Evolutionary conservation across 2,797 vertebrate species (phyloP).

Genomic region (Ambastaia sidthimunki): DNA sequence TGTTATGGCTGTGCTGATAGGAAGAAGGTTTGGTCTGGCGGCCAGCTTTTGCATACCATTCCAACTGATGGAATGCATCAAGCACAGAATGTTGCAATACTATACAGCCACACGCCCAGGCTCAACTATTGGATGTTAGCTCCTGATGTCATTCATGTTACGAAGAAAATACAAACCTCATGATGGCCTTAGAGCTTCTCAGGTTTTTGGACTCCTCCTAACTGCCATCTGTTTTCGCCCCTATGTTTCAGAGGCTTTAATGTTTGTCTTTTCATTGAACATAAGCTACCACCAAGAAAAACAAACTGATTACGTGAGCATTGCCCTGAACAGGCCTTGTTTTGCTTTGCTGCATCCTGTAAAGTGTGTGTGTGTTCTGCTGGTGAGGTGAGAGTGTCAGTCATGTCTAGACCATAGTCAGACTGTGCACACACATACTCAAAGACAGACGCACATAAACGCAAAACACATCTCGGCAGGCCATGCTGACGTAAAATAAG

Average conservation of each 20-base stretch:
- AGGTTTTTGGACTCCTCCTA: conserved; percentile 22
- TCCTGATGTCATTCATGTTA: conserved; percentile 68
- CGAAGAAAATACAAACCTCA: conserved; percentile 55
- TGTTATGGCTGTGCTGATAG: conserved; percentile 74
- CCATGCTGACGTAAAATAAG: conserved; percentile 49
- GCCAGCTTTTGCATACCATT: conserved; percentile 64
- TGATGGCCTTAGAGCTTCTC: conserved; percentile 16
- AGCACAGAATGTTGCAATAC: conserved; percentile 67
- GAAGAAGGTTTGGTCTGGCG: conserved; percentile 68
- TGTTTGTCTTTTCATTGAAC: conserved; percentile 65
- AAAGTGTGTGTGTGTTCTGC: conserved; percentile 34
- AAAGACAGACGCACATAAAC: background rate
- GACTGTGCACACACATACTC: background rate
- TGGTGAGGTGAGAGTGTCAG: conserved; percentile 48
- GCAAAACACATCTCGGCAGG: conserved; percentile 25
- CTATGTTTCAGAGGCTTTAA: conserved; percentile 39
- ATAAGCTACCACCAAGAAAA: conserved; percentile 63
- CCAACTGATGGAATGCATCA: conserved; percentile 76
- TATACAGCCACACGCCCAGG: conserved; percentile 44
- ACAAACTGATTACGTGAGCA: conserved; percentile 54
- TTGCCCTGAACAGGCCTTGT: conserved; percentile 51
- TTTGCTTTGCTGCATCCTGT: conserved; percentile 53
- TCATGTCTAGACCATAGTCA: background rate
- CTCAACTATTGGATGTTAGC: conserved; percentile 70
- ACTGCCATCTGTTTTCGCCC: background rate